phyloP scores from a whole-genome alignment of 1,140 invertebrate species.

The Heterodera schachtii region DNA sequence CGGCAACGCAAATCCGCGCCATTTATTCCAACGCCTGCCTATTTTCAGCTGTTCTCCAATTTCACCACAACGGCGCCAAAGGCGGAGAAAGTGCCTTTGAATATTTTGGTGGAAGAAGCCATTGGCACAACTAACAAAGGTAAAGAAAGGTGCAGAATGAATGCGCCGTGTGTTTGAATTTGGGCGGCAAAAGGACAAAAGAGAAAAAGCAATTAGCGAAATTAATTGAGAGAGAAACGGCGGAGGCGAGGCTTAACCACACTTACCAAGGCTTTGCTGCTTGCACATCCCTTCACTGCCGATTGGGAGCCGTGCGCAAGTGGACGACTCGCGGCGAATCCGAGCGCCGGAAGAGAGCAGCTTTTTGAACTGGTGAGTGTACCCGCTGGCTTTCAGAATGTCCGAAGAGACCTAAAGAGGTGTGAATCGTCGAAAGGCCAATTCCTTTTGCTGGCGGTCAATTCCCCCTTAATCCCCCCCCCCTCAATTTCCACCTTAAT shows the following conservation, averaged over 20 bases:
- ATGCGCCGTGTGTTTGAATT: not conserved
- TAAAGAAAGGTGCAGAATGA: not conserved
- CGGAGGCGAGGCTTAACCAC: too few relatives aligned
- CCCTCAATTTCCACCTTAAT: too few relatives aligned
- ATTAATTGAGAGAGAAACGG: not conserved
- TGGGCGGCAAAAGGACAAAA: not conserved
- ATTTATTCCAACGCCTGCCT: not conserved
- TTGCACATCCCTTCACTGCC: slow-evolving; percentile 8
- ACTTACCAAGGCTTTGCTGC: slow-evolving; percentile 35
- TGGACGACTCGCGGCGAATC: slow-evolving; percentile 5
- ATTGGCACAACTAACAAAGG: not conserved
- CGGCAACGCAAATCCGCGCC: slow-evolving; percentile 7
- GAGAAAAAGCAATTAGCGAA: not conserved
- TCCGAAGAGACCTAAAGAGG: slow-evolving; percentile 48
- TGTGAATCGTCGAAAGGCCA: not conserved
- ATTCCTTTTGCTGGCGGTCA: not conserved
- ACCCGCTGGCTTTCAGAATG: slow-evolving; percentile 45
- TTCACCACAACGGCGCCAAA: not conserved
- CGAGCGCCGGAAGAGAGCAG: slow-evolving; percentile 44
- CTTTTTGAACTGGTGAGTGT: slow-evolving; percentile 53
- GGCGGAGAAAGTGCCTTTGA: not conserved
- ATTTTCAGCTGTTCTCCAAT: slow-evolving; percentile 21
- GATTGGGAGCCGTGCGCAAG: not conserved
- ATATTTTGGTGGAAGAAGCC: too few relatives aligned
- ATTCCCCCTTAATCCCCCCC: too few relatives aligned